Conservation (phyloP, 2,888 invertebrate species). For the Zaprionus bogoriensis region DNA sequence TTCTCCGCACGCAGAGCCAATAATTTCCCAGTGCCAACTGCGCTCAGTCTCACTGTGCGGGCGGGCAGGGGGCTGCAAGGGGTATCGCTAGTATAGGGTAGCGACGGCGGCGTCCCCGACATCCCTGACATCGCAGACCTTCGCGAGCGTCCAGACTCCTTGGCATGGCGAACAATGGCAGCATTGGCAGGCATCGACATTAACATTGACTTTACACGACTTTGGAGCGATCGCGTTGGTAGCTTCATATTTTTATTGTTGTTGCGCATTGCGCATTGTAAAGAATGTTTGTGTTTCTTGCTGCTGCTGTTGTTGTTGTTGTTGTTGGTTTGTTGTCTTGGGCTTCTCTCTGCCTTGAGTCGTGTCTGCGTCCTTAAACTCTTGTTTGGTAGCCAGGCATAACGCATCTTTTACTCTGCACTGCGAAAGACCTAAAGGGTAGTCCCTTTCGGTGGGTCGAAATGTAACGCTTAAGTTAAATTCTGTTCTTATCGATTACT, state of each 20-base stretch:
- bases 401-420: slow-evolving; percentile 51
- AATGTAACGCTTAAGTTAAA: no score
- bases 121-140: no score
- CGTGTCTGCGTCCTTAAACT: slow-evolving; percentile 74
- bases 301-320: background rate
- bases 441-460: background rate
- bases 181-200: slow-evolving; percentile 67
- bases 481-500: background rate
- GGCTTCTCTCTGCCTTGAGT: slow-evolving; percentile 40
- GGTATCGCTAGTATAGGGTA: no score
- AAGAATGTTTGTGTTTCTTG: slow-evolving; percentile 55
- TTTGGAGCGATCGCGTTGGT: slow-evolving; percentile 69
- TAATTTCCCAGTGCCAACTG: slow-evolving; percentile 62
- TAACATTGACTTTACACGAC: slow-evolving; percentile 82
- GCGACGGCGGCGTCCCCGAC: background rate
- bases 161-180: slow-evolving; percentile 53
- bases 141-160: slow-evolving; percentile 51
- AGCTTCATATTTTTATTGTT: slow-evolving; percentile 80
- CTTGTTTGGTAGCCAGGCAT: slow-evolving; percentile 40
- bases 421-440: slow-evolving; percentile 1
- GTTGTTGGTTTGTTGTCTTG: background rate
- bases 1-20: slow-evolving; percentile 82
- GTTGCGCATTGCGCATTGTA: slow-evolving; percentile 70
- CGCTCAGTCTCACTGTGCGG: background rate
- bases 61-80: no score